These are phyloP conservation scores for Colinus virginianus DNA, from an alignment of 2,113 vertebrate species.

Conservation along the genomic window DNA sequence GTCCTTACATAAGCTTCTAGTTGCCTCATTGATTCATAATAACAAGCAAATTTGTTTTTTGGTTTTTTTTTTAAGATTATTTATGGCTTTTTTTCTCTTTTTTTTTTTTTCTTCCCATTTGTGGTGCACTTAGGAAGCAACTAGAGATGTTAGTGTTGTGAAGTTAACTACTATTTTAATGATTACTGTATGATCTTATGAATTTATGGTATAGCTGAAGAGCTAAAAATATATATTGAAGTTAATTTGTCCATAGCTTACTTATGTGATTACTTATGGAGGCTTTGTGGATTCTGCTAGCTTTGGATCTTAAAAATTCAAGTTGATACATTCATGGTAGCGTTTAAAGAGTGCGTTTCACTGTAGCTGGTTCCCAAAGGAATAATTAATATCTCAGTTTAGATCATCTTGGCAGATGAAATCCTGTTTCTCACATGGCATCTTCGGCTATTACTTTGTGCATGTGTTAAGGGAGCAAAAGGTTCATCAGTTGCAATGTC, in stretches of 20 bases:
- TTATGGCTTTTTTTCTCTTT: too few relatives aligned
- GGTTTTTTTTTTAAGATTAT: background rate
- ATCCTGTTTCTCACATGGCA: conserved; percentile 6
- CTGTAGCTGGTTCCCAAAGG: conserved; percentile 30
- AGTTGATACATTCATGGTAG: background rate
- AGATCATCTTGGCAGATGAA: conserved; percentile 61
- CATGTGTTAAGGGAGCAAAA: conserved; percentile 59
- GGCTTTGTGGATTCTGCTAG: background rate
- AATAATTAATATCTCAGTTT: conserved; percentile 63
- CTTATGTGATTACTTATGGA: background rate
- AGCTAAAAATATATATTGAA: background rate
- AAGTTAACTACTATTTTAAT: background rate
- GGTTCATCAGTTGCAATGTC: conserved; percentile 16
- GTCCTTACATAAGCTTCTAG: background rate
- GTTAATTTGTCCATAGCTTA: background rate
- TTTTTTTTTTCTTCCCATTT: too few relatives aligned
- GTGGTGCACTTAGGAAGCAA: too few relatives aligned
- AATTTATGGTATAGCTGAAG: background rate
- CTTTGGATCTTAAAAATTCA: conserved; percentile 7
- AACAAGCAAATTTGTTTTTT: background rate
- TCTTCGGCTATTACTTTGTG: conserved; percentile 19
- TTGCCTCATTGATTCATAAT: background rate
- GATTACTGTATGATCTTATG: background rate
- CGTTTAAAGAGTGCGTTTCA: conserved; percentile 10
- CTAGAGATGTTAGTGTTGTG: background rate